Evolutionary conservation across 2,113 vertebrate genomes (phyloP), one percentile per base, ranked within the genome.

Genomic region (Boleophthalmus pectinirostris): DNA sequence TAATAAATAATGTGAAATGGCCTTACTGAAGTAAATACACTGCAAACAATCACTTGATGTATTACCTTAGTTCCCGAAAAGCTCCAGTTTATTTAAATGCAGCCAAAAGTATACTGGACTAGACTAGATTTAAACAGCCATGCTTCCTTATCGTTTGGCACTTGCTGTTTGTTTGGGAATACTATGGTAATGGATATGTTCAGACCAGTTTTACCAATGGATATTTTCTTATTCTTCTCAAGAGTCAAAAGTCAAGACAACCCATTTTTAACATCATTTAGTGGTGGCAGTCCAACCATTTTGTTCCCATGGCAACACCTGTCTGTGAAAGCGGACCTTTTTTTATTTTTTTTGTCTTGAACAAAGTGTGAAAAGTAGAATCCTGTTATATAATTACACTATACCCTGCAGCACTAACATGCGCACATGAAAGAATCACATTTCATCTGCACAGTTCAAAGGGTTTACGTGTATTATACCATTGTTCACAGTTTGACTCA

Each of bases 401-500:
- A 16, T 9, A 16, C 61, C 61, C 61, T 38, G 61, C 33, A 38
- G 61, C 29, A 20, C 33, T 43, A 64, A 64, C 9, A 18, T 64
- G 33, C 43, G 61, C 38, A 64, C 33, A 64, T 35, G 33, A 64
- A 64, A 64, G 61, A 35, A 33, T 64, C 33, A 29, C 8, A 35
- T 64, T 33, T 64, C 33, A 29, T 29, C 29, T 29, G 29, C 18
- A 14, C 18, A 64, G 33, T 64, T 64, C 33, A 64, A 43, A 64
- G 61, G 33, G 10, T 43, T 33, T 64, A 2, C 20, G 61, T 43
- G 61, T 33, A 8, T 33, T 61, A 61, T 13, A 61, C 58, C 58
- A 61, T 16, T 16, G 25, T 16, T 33, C 25, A 61, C 58, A 61
- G 25, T 61, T 61, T 61, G 58, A 61, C 58, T 61, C 61, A 43